phyloP scores from a whole-genome alignment of 2,113 vertebrate species.

The Turnix velox region DNA sequence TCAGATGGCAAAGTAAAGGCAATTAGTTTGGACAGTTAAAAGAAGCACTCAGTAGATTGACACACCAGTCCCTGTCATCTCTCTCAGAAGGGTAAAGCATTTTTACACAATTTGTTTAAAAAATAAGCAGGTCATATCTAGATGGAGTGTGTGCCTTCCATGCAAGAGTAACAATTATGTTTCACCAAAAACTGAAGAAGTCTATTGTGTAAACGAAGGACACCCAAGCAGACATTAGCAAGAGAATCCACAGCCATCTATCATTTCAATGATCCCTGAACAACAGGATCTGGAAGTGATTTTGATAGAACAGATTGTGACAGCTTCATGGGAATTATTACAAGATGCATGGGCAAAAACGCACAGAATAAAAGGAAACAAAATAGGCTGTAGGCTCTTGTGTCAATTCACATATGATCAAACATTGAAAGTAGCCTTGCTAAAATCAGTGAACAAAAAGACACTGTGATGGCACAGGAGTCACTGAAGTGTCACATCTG shows the following conservation, averaged over 20 bases:
- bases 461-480: background rate
- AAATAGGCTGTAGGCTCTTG: background rate
- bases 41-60: background rate
- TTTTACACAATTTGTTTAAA: background rate
- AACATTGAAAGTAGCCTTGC: background rate
- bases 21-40: background rate
- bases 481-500: background rate
- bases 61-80: background rate
- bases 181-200: conserved; percentile 59
- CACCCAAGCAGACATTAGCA: conserved; percentile 64
- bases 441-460: background rate
- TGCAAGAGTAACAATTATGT: conserved; percentile 45
- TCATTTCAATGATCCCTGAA: conserved; percentile 67
- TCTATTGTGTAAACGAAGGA: conserved; percentile 67
- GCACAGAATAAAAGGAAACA: background rate
- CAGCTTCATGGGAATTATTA: conserved; percentile 61
- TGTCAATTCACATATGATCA: background rate
- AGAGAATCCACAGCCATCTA: conserved; percentile 39
- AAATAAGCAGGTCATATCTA: background rate
- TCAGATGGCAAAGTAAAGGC: background rate
- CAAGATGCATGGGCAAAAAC: conserved; percentile 23
- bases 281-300: conserved; percentile 55
- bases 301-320: conserved; percentile 60
- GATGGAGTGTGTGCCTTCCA: background rate
- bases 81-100: background rate